Evolutionary conservation across 1,140 invertebrate genomes (phyloP), one percentile per base, ranked within the genome.

Genomic region (Coptotermes formosanus): DNA sequence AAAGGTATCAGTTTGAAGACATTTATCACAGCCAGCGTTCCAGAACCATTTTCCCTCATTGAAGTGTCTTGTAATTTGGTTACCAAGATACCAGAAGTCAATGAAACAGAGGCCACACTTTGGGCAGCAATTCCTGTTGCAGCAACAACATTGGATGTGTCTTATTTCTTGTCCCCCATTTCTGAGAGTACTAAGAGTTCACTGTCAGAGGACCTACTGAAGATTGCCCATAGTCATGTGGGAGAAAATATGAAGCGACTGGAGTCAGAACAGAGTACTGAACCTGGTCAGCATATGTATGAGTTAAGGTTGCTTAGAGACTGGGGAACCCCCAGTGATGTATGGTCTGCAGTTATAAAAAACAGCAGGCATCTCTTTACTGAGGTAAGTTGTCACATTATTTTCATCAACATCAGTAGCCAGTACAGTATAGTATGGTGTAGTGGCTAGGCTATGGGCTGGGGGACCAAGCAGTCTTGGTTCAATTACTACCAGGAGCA

Each of bases 51-150:
- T 30, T 75, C 25, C 64, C 64, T 11, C 25, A 30, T 75, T 75
- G 9, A 75, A 2, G 25, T 75, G 64, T 75, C n/a, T 75, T 75
- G 64, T 75, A 30, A 6, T n/a, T 75, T 75, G n/a, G 14, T 75
- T 75, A 16, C 64, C n/a, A 30, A 75, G n/a, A 30, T 75, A 30
- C n/a, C 64, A 11, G 64, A 75, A 75, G 64, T 4, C 6, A 16
- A 25, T 16, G 64, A 75, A 11, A 75, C 64, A 75, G 14, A 75
- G 9, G n/a, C 25, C n/a, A 55, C 52, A 19, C 19, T 19, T 55
- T 75, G 64, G 64, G 64, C n/a, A 75, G n/a, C 16, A 25, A 75
- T 75, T 75, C 64, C 64, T 75, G n/a, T 75, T 75, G 64, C 64
- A 30, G n/a, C 8, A 30, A 30, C 64, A 6, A n/a, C 64, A 75